A percentile compares a stretch with the other conserved stretches of the same genome.
phyloP scores from a whole-genome alignment of 35 echinoderm and acorn worm genomes.

The Lytechinus variegatus region DNA sequence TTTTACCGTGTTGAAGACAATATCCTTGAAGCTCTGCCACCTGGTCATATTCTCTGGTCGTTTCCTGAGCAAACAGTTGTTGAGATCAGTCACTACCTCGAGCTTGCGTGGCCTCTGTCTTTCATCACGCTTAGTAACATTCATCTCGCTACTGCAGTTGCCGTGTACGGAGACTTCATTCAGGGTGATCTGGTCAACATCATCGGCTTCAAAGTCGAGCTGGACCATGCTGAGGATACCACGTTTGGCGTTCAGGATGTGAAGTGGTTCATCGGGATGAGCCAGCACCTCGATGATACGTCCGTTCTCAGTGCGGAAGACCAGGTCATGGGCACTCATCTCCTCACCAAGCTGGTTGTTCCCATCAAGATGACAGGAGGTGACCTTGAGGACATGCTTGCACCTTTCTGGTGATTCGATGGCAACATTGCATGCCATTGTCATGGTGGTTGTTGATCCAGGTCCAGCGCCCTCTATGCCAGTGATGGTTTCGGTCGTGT shows the following conservation, averaged over 20 bases:
- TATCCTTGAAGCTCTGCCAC: slow-evolving; percentile 5
- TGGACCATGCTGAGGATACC: slow-evolving; percentile 84
- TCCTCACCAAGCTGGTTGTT: slow-evolving; percentile 48
- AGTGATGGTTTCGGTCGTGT: neutral
- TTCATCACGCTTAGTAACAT: slow-evolving; percentile 25
- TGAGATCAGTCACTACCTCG: slow-evolving; percentile 74
- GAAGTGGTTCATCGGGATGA: slow-evolving; percentile 66
- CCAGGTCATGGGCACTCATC: slow-evolving; percentile 66
- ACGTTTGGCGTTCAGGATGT: slow-evolving; percentile 82
- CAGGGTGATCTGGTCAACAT: slow-evolving; percentile 44
- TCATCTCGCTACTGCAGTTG: slow-evolving; percentile 75
- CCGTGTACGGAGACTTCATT: slow-evolving; percentile 62
- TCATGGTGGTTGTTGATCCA: neutral
- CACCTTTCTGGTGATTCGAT: slow-evolving; percentile 35
- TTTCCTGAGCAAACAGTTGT: slow-evolving; percentile 56
- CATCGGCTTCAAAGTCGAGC: slow-evolving; percentile 54
- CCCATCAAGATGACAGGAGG: neutral
- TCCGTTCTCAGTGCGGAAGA: slow-evolving; percentile 64
- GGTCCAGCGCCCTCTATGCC: slow-evolving; percentile 10
- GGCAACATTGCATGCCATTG: neutral
- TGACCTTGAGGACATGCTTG: slow-evolving; percentile 24
- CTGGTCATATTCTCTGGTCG: slow-evolving; percentile 33
- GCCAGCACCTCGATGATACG: slow-evolving; percentile 64
- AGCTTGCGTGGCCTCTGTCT: slow-evolving; percentile 48
- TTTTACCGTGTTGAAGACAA: slow-evolving; percentile 34